Conservation (phyloP, 1,140 invertebrate species). For the Brachionus angularis region DNA sequence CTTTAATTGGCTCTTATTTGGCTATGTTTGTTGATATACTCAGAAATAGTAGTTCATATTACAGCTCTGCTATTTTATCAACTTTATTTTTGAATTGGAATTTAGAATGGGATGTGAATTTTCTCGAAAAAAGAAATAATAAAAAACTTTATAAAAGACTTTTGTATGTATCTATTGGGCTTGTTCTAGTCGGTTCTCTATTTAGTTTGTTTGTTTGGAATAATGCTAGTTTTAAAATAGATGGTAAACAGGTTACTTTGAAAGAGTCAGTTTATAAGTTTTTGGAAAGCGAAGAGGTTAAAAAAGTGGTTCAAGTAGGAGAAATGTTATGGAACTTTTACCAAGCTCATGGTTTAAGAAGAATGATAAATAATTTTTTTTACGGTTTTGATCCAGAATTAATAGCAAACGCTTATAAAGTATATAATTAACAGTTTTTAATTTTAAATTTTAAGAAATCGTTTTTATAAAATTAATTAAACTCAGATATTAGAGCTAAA, state of each 20-base stretch:
- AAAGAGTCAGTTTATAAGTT: constrained; percentile 81
- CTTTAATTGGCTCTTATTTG: constrained; percentile 67
- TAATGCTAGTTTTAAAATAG: constrained; percentile 75
- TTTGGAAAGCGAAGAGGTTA: constrained; percentile 71
- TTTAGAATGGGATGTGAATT: constrained; percentile 47
- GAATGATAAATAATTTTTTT: constrained; percentile 66
- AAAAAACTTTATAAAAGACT: constrained; percentile 56
- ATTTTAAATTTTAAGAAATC: constrained; percentile 7
- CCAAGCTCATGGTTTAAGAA: constrained; percentile 78
- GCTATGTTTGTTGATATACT: constrained; percentile 66
- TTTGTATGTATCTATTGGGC: constrained; percentile 62
- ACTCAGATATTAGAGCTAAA: constrained; percentile 72
- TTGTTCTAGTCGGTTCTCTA: constrained; percentile 67
- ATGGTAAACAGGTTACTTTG: constrained; percentile 76
- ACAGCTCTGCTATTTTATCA: constrained; percentile 46
- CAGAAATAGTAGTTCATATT: constrained; percentile 59
- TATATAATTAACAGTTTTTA: no score
- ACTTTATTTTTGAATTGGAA: constrained; percentile 48
- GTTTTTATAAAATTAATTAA: constrained; percentile 44
- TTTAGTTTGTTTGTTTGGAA: constrained; percentile 79
- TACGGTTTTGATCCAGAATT: constrained; percentile 77
- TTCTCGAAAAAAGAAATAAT: constrained; percentile 49
- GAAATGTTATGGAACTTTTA: constrained; percentile 71
- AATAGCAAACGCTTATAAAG: constrained; percentile 79
- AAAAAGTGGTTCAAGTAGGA: constrained; percentile 64